Percentiles rank a stretch among this genome's conserved stretches.
These are phyloP conservation scores for Esox lucius DNA, from an alignment of 2,797 vertebrate genomes.

Conservation along the genomic window DNA sequence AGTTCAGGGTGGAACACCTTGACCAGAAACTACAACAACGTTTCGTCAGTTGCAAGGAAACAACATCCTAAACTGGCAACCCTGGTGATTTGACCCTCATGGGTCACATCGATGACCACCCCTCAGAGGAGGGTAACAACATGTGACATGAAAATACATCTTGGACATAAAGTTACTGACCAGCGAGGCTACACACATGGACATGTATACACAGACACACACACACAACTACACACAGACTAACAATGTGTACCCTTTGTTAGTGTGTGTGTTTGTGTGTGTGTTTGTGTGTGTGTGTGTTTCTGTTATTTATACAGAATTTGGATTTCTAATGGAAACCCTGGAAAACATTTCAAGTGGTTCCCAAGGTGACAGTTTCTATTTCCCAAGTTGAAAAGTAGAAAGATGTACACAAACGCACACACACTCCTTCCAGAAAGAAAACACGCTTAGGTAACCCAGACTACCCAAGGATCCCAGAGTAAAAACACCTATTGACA, in stretches of 20 bases:
- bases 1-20: no score
- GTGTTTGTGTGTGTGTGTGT: slow-evolving; percentile 15
- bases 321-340: slow-evolving; percentile 28
- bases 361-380: neutral
- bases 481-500: no score
- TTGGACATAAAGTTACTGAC: no score
- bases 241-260: neutral
- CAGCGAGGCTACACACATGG: no score
- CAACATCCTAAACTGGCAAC: neutral
- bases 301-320: slow-evolving; percentile 28
- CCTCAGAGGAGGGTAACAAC: no score
- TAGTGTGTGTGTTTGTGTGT: neutral
- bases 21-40: neutral
- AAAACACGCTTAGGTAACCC: slow-evolving; percentile 63
- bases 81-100: neutral
- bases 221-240: no score
- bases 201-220: no score
- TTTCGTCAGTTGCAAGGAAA: neutral
- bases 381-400: neutral
- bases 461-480: slow-evolving; percentile 34
- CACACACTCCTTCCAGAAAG: no score
- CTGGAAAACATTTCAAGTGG: slow-evolving; percentile 33
- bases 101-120: no score
- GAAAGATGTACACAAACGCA: slow-evolving; percentile 17
- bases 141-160: no score